These are phyloP conservation scores for Sebastes wilsoni DNA, from an alignment of 2,797 vertebrate species.

Conservation along the genomic window DNA sequence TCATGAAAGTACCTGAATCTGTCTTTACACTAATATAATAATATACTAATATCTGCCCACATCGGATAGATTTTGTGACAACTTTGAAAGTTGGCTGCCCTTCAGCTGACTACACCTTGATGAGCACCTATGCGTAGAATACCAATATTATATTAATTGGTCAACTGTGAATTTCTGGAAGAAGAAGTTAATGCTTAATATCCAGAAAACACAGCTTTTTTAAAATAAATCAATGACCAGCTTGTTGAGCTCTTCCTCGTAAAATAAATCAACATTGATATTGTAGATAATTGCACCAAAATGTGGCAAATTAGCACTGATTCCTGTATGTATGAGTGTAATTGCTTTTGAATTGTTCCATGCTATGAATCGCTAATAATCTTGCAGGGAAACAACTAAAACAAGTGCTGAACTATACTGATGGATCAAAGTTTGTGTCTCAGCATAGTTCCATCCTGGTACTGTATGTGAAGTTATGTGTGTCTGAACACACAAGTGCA, in stretches of 20 bases:
- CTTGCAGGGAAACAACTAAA: neutral
- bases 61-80: neutral
- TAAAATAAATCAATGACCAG: neutral
- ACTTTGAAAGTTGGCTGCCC: slow-evolving; percentile 22
- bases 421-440: slow-evolving; percentile 41
- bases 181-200: neutral
- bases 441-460: slow-evolving; percentile 8
- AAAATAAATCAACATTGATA: neutral
- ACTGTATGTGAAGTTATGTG: slow-evolving; percentile 39
- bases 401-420: neutral
- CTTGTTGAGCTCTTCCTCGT: neutral
- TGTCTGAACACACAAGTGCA: slow-evolving; percentile 64
- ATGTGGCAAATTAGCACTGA: neutral
- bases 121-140: neutral
- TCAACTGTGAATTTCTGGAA: neutral
- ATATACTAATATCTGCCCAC: neutral
- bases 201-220: neutral
- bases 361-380: neutral
- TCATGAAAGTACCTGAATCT: neutral
- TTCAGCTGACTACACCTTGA: slow-evolving; percentile 15
- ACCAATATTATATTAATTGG: neutral
- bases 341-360: neutral
- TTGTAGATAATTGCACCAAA: neutral
- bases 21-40: neutral
- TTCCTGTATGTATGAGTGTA: neutral